Conservation (phyloP, 2,797 vertebrate species). For the Enteromius anoplus region DNA sequence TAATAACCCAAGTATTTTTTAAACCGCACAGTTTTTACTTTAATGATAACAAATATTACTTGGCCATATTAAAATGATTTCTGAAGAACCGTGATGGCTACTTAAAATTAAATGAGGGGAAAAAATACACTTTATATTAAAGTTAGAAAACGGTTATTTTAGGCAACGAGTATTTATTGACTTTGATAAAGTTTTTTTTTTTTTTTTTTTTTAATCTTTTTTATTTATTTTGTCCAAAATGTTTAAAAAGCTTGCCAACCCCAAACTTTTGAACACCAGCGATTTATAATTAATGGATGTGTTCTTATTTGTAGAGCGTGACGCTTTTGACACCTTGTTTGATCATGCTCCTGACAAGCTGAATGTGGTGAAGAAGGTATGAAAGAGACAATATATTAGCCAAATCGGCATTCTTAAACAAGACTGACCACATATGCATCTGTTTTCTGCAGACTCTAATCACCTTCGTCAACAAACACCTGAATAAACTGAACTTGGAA, state of each 20-base stretch:
- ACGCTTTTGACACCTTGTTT: constrained; percentile 96
- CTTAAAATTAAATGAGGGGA: background rate
- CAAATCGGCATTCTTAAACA: background rate
- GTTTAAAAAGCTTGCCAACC: background rate
- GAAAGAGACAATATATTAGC: background rate
- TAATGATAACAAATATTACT: background rate
- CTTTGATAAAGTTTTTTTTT: background rate
- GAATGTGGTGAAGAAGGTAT: constrained; percentile 96
- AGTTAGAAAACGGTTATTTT: background rate
- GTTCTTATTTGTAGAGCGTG: constrained; percentile 81
- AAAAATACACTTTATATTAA: background rate
- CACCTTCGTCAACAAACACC: constrained; percentile 98
- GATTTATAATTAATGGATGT: background rate
- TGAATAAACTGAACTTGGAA: constrained; percentile 96
- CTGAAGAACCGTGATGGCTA: background rate
- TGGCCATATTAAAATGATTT: background rate
- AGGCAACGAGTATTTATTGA: no score
- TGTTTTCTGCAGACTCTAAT: constrained; percentile 85
- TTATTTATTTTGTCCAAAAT: background rate
- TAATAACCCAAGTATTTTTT: background rate
- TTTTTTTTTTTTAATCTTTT: no score
- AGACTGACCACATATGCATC: constrained; percentile 10
- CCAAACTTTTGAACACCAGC: background rate
- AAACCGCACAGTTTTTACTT: background rate
- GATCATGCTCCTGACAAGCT: constrained; percentile 98